Base-by-base conservation (phyloP, 1,140 invertebrate genomes). In the Calosoma granatense region DNA sequence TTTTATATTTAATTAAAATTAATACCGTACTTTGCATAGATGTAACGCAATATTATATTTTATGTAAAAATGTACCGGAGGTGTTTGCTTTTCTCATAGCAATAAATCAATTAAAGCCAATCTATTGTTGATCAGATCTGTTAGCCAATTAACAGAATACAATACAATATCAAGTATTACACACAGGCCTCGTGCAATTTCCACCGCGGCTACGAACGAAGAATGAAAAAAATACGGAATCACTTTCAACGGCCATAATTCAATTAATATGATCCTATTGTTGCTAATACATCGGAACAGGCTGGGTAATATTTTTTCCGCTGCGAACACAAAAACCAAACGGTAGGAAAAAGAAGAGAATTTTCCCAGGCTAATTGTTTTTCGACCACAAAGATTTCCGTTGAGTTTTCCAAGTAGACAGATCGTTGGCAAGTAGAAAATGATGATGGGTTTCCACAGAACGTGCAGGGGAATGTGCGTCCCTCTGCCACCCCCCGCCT, bases 331-430 rank as follows among this genome's bases (percentile, higher is more conserved):
- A 30, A 30, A 47, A 47, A 47, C 41, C 3, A 47, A 17, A 47
- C 9, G 9, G 6, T 17, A 47, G 3, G 15, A 6, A 47, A 47
- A 47, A 30, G 4, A 30, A 30, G 26, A 14, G 17, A 47, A 47
- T 47, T 17, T 47, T 47, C 26, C 26, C 26, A 30, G 41, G 41
- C 41, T 47, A 47, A 47, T 47, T 47, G 41, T 47, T 47, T 47
- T 17, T 17, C 41, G 41, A 17, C 41, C 17, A 17, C 41, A 47
- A 47, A 36, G 26, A 36, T 36, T 36, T 36, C 26, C 41, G 4
- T 17, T 17, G 17, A 9, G 17, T 9, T 11, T 47, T 47, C 17
- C 41, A 12, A 4, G 17, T 6, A 6, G n/a, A 36, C n/a, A n/a
- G 26, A 36, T 36, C 26, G 26, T 36, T 36, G 26, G 6, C 26